phyloP scores from a whole-genome alignment of 2,888 invertebrate species.

The Eumacrocentrus americanus region DNA sequence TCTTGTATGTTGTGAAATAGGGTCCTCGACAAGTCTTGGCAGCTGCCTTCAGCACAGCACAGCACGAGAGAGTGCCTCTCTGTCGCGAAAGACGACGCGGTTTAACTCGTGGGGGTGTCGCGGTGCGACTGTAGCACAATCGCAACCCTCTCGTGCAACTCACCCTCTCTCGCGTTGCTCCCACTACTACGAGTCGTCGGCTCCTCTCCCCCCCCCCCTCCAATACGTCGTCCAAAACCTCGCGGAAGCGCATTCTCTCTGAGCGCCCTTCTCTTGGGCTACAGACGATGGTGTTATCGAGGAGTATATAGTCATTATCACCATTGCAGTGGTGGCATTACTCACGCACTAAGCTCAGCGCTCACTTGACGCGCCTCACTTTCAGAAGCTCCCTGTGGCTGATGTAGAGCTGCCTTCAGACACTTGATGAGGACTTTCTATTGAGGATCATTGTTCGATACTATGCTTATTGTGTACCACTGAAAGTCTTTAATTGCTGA shows the following conservation, averaged over 20 bases:
- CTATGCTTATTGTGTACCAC: neutral
- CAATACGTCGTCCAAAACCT: neutral
- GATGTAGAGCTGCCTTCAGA: neutral
- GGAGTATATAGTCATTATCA: slow-evolving; percentile 29
- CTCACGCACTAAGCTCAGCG: slow-evolving; percentile 19
- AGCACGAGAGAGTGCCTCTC: neutral
- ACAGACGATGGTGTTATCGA: slow-evolving; percentile 13
- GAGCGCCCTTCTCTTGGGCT: slow-evolving; percentile 14
- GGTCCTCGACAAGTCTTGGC: too few species aligned
- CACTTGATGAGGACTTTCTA: neutral
- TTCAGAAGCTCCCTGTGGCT: neutral
- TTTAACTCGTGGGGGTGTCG: slow-evolving; percentile 58
- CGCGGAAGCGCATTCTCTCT: neutral
- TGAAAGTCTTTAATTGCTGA: neutral
- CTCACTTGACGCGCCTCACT: slow-evolving; percentile 4
- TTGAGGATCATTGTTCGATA: neutral
- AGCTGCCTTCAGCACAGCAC: slow-evolving; percentile 8
- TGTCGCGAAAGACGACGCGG: slow-evolving; percentile 44
- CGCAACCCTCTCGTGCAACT: slow-evolving; percentile 51
- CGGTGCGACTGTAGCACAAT: slow-evolving; percentile 61
- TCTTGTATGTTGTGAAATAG: too few species aligned
- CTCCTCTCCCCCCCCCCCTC: slow-evolving; percentile 22
- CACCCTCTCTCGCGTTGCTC: slow-evolving; percentile 33
- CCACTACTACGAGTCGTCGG: slow-evolving; percentile 17
- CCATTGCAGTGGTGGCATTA: slow-evolving; percentile 23